A percentile compares a stretch with the other conserved stretches of the same genome.
Conservation (phyloP, 2,113 vertebrate genomes). For the Vanacampus margaritifer region DNA sequence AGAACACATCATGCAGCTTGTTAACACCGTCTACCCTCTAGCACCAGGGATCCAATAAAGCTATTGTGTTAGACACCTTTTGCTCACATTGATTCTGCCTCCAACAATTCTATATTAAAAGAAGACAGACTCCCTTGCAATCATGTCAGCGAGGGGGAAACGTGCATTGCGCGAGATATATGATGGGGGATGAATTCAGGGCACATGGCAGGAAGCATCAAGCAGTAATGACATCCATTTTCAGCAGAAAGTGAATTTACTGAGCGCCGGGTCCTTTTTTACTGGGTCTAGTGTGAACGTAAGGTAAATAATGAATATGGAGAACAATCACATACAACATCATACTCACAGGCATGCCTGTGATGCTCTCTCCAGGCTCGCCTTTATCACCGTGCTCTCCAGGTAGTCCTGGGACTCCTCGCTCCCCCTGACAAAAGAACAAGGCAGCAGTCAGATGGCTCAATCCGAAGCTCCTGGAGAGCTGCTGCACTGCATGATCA, state of each 20-base stretch:
- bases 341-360: constrained; percentile 82
- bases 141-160: constrained; percentile 40
- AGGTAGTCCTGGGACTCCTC: constrained; percentile 88
- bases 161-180: constrained; percentile 11
- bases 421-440: constrained; percentile 79
- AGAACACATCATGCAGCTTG: constrained; percentile 62
- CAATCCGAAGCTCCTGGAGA: constrained; percentile 20
- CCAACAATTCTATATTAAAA: constrained; percentile 44
- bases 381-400: constrained; percentile 87
- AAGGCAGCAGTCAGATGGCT: constrained; percentile 21
- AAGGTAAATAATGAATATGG: constrained; percentile 33
- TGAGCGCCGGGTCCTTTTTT: constrained; percentile 18
- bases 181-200: constrained; percentile 10
- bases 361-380: constrained; percentile 78
- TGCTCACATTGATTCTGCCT: constrained; percentile 66
- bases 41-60: constrained; percentile 56
- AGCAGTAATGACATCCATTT: constrained; percentile 13
- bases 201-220: neutral
- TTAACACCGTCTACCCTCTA: constrained; percentile 55
- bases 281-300: constrained; percentile 1
- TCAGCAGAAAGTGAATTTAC: constrained; percentile 18
- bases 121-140: constrained; percentile 44
- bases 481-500: constrained; percentile 33
- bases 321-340: constrained; percentile 28
- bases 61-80: constrained; percentile 60